Conservation (phyloP, 2,113 vertebrate genomes). For the Acrocephalus arundinaceus region DNA sequence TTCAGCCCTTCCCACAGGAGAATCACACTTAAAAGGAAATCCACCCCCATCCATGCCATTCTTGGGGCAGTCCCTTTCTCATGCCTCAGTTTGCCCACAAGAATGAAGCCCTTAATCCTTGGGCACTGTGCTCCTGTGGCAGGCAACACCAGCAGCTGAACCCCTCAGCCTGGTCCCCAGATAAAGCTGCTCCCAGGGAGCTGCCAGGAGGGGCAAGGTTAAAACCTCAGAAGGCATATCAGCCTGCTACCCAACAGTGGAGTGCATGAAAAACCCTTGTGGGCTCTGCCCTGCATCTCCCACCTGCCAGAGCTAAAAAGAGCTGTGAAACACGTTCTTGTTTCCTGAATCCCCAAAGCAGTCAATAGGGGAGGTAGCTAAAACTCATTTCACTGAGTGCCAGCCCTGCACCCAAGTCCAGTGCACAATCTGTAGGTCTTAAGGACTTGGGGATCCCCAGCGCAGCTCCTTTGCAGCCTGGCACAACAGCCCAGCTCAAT, state of each 20-base stretch:
- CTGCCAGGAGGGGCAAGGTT: not conserved
- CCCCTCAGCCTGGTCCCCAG: not conserved
- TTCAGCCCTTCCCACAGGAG: not conserved
- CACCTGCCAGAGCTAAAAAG: not conserved
- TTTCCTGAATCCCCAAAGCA: not conserved
- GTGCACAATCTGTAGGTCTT: not conserved
- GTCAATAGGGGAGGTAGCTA: not conserved
- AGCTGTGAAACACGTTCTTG: not conserved
- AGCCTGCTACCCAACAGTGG: rapidly evolving
- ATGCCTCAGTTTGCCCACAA: not conserved
- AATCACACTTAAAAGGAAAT: not conserved
- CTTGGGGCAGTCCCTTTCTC: not conserved
- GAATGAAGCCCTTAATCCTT: not conserved
- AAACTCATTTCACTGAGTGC: not conserved
- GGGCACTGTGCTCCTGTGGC: not conserved
- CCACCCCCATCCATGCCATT: too few relatives aligned
- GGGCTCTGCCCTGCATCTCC: not conserved
- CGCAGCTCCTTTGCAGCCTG: not conserved
- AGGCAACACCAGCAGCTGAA: not conserved
- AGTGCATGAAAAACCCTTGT: not conserved
- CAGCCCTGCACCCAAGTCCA: not conserved
- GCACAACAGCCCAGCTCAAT: not conserved
- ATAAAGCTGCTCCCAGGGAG: not conserved
- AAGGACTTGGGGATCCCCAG: not conserved
- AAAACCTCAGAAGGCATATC: not conserved